Evolutionary conservation across 2,888 invertebrate genomes (phyloP), one percentile per base, ranked within the genome.

Genomic region (Acleris literana): DNA sequence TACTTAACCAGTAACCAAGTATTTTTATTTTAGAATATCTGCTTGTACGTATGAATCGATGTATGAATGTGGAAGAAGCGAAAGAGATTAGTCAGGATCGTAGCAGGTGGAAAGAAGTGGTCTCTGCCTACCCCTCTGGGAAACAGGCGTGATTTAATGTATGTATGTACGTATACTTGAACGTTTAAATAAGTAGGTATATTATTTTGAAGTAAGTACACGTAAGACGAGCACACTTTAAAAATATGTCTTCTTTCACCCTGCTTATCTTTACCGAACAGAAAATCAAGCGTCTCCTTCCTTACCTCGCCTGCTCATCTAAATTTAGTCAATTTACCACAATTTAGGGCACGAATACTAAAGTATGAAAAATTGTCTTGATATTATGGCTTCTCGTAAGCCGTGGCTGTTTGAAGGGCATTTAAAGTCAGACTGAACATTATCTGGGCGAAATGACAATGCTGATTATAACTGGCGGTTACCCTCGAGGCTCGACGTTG

Each of bases 391-490:
- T 39, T 52, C 61, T 62, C 20, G 61, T 56, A 17, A 49, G 20
- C 39, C 39, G 39, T 11, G 39, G 4, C 13, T 39, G 39, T 39
- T 39, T 39, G 39, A 39, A 39, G 39, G 57, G 56, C 56, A 13
- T 43, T 52, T 57, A 66, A 62, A 61, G 57, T 57, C 66, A 66
- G 57, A 53, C 66, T 46, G 52, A 43, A 55, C 52, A 66, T 57
- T 57, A 66, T 57, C 62, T 52, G 43, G 39, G 56, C 33, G n/a
- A 61, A 57, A 29, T 13, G 29, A 56, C 22, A 46, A 46, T 46
- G 46, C 49, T 59, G 58, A 49, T 59, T 59, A 20, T 59, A 33
- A 59, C 46, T 6, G 17, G 18, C 33, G 33, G 49, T 49, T 59
- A 59, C 17, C 18, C 49, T 18, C 33, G 22, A 49, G 49, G 29